Evolutionary conservation across 2,113 vertebrate species (phyloP), one percentile per base, ranked within the genome.

Genomic region (Fukomys damarensis): DNA sequence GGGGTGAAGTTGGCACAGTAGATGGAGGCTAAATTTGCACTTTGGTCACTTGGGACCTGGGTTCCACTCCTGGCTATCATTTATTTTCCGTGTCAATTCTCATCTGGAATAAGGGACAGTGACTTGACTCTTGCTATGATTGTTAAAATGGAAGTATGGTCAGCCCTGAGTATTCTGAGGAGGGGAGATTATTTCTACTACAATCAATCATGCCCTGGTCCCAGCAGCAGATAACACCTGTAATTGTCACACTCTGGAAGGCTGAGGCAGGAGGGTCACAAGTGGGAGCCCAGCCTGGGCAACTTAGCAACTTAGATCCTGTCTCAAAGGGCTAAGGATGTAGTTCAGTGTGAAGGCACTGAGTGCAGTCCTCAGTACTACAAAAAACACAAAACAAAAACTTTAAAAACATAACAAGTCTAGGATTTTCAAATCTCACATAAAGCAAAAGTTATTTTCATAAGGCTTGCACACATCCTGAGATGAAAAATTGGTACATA

Each of bases 1-100:
- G 72, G 22, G 5, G 8, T 65, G 10, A 24, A 24, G 38, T 20
- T 17, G 14, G 20, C 0, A 5, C 7, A 26, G 26, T 0, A 11
- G 26, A 41, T 26, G 35, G 80, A 30, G 2, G 30, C 10, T 63
- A 10, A 46, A 16, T 1, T 85, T 10, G 35, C 20, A 7, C 32
- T 41, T 79, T 38, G 46, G 35, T 35, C 11, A 2, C 63, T 8
- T 41, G 66, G 46, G 46, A 46, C 61, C 10, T 74, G 92, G 54
- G 17, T 35, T 65, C 54, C 58, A 52, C 54, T 28, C 28, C 19
- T 20, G 17, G 22, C 12, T 43, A 38, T 79, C 38, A n/a, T 26
- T 88, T 72, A 19, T 32, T 89, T 89, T 82, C 43, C 14, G 7
- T 66, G 41, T 74, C 22, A 14, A 6, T 32, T 58, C 38, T 91